A percentile compares a stretch with the other conserved stretches of the same genome.
These are phyloP conservation scores for Centrocercus urophasianus DNA, from an alignment of 2,113 vertebrate species.

Conservation along the genomic window DNA sequence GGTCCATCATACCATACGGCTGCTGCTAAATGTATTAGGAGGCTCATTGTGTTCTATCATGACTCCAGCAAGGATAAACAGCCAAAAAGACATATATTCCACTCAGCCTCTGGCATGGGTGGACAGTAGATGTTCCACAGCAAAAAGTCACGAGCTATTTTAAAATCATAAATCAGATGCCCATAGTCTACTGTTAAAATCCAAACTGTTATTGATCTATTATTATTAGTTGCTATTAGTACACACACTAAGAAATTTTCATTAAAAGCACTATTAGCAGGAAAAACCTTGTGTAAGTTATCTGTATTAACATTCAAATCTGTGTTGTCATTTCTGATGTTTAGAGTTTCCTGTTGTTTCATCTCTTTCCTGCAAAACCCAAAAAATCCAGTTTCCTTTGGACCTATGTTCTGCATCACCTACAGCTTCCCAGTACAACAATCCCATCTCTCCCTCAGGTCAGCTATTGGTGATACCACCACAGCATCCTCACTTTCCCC, in stretches of 20 bases:
- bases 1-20: not conserved
- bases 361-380: not conserved
- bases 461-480: not conserved
- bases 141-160: not conserved
- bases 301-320: not conserved
- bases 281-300: not conserved
- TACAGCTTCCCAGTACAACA: not conserved
- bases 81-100: not conserved
- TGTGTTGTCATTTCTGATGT: not conserved
- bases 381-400: not conserved
- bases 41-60: not conserved
- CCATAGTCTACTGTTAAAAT: not conserved
- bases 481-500: not conserved
- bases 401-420: not conserved
- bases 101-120: not conserved
- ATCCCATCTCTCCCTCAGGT: not conserved
- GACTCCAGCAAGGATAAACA: slow-evolving; percentile 30
- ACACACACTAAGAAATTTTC: not conserved
- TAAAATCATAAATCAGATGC: not conserved
- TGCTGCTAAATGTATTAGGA: slow-evolving; percentile 18
- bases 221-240: not conserved
- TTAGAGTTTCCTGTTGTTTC: not conserved
- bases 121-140: not conserved
- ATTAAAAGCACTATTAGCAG: not conserved
- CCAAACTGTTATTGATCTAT: not conserved